Conservation (phyloP, 2,888 invertebrate species). For the Autographa pulchrina region DNA sequence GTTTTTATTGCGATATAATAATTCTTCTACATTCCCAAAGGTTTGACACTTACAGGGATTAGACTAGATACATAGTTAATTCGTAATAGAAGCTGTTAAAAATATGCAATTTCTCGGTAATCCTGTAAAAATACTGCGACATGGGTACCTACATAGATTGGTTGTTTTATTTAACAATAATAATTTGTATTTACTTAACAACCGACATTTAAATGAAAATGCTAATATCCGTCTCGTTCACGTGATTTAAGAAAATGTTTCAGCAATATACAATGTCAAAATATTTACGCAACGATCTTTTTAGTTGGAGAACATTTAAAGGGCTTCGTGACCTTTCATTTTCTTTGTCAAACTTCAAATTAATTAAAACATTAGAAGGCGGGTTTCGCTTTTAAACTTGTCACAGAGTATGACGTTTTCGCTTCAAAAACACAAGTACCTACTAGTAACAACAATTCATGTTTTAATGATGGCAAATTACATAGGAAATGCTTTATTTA, state of each 20-base stretch:
- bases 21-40: too few relatives aligned
- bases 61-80: too few relatives aligned
- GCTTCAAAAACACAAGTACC: not conserved
- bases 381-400: not conserved
- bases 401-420: not conserved
- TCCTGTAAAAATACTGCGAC: too few relatives aligned
- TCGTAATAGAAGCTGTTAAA: too few relatives aligned
- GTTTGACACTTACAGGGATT: too few relatives aligned
- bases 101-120: too few relatives aligned
- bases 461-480: not conserved
- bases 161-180: too few relatives aligned
- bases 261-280: slow-evolving; percentile 35
- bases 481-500: not conserved
- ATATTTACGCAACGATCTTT: slow-evolving; percentile 41
- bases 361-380: slow-evolving; percentile 10
- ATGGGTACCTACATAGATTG: too few relatives aligned
- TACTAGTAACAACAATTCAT: not conserved
- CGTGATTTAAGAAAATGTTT: not conserved
- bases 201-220: not conserved
- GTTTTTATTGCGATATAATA: too few relatives aligned
- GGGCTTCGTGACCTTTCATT: slow-evolving; percentile 42
- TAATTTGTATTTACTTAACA: not conserved
- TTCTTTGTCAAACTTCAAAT: slow-evolving; percentile 42
- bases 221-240: not conserved
- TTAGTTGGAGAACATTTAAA: slow-evolving; percentile 29